Evolutionary conservation across 2,797 vertebrate genomes (phyloP).

Genomic region (Siniperca scherzeri): DNA sequence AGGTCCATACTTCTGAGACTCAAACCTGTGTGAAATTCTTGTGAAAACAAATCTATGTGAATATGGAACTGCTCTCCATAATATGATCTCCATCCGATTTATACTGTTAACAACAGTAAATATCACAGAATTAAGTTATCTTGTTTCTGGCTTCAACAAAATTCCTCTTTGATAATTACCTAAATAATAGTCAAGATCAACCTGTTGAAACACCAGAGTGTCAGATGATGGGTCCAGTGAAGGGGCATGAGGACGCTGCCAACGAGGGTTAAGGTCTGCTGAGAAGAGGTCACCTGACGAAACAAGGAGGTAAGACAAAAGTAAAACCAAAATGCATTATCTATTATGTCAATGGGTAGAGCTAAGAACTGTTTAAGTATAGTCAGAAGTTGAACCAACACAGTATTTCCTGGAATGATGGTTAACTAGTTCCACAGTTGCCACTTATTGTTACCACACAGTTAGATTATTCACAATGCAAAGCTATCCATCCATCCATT

Average conservation of each 20-base stretch:
- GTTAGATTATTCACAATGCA: not conserved
- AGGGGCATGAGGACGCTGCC: conserved; percentile 85
- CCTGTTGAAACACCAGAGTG: conserved; percentile 91
- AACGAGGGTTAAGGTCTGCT: conserved; percentile 86
- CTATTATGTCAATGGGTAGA: not conserved
- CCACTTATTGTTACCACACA: not conserved
- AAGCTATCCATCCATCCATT: not conserved
- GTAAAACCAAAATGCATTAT: not conserved
- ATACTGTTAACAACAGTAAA: not conserved
- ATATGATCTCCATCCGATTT: not conserved
- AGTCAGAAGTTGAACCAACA: not conserved
- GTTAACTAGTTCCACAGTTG: not conserved
- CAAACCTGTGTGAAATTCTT: not conserved
- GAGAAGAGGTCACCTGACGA: conserved; percentile 87
- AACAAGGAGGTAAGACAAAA: not conserved
- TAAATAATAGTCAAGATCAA: conserved; percentile 93
- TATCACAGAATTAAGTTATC: not conserved
- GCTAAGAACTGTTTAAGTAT: not conserved
- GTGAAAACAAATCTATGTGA: not conserved
- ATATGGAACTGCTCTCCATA: not conserved
- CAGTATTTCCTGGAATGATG: not conserved
- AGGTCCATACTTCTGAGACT: not conserved
- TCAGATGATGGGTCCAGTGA: conserved; percentile 81
- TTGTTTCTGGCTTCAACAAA: not conserved
- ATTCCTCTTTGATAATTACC: conserved; percentile 76